Conservation (phyloP, 2,797 vertebrate genomes). For the Gobio occitaniae region DNA sequence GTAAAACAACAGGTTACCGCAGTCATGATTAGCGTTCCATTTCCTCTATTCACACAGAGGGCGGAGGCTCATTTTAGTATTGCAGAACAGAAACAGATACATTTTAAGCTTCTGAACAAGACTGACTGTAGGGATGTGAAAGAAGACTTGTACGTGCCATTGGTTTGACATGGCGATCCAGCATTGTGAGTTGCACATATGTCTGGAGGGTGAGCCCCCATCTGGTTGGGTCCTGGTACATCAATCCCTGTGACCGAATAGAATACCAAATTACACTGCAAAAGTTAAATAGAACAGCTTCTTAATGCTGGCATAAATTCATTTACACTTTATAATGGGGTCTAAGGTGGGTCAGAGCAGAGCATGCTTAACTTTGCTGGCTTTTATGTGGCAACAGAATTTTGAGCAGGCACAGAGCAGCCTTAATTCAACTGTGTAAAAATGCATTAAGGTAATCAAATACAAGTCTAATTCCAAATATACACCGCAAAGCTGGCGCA, state of each 20-base stretch:
- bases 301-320: background rate
- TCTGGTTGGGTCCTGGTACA: conserved; percentile 89
- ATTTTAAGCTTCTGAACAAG: background rate
- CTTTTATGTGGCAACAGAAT: background rate
- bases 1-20: background rate
- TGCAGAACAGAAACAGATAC: background rate
- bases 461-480: background rate
- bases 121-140: background rate
- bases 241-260: conserved; percentile 80
- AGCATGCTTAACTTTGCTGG: too few relatives aligned
- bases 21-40: background rate
- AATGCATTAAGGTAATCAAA: background rate
- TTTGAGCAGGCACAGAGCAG: background rate
- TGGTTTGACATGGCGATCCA: conserved; percentile 83
- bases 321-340: background rate
- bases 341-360: background rate
- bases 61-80: background rate
- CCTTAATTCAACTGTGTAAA: background rate
- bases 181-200: conserved; percentile 93
- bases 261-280: background rate
- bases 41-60: background rate
- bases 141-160: conserved; percentile 68
- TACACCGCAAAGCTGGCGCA: background rate
- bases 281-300: background rate
- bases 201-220: conserved; percentile 96